Conservation (phyloP, 2,113 vertebrate genomes). For the Onychostoma macrolepis region DNA sequence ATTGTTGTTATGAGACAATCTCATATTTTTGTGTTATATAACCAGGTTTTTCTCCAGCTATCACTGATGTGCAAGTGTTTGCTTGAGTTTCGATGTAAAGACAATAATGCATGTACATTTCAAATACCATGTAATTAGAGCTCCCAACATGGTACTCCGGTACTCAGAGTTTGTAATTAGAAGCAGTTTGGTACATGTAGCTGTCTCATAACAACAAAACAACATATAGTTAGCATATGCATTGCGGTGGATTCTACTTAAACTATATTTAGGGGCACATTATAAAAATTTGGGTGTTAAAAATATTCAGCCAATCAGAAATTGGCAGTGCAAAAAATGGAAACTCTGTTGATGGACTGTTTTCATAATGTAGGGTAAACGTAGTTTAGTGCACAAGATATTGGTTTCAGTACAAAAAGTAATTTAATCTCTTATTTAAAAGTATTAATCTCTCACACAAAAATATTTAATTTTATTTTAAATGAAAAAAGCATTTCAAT, state of each 20-base stretch:
- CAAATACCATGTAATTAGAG: conserved; percentile 5
- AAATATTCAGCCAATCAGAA: neutral
- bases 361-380: neutral
- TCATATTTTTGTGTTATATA: neutral
- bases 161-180: conserved; percentile 17
- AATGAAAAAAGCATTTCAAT: no score
- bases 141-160: neutral
- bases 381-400: no score
- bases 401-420: no score
- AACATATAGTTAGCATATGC: conserved; percentile 4
- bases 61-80: neutral
- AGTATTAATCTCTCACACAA: no score
- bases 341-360: neutral
- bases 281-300: neutral
- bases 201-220: conserved; percentile 19
- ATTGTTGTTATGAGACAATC: neutral
- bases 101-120: neutral
- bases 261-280: neutral
- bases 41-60: neutral
- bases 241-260: neutral
- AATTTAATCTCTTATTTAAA: no score
- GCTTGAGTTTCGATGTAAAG: conserved; percentile 9
- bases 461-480: no score
- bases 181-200: conserved; percentile 15
- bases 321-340: neutral